A percentile compares a stretch with the other conserved stretches of the same genome.
phyloP scores from a whole-genome alignment of 2,888 invertebrate species.

The Thymelicus sylvestris region DNA sequence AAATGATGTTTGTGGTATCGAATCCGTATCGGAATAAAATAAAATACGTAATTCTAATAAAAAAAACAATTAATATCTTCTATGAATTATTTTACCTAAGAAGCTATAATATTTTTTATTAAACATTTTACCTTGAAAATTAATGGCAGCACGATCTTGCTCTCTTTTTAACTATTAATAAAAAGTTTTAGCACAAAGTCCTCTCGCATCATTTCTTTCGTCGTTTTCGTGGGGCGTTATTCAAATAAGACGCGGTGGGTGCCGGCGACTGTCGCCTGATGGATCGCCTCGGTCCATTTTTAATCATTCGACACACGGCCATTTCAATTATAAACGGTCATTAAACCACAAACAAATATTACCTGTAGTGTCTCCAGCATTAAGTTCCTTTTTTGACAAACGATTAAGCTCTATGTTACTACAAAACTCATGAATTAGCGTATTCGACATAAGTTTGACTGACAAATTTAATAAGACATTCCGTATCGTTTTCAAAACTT shows the following conservation, averaged over 20 bases:
- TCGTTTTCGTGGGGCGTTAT: constrained; percentile 54
- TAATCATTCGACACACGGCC: constrained; percentile 62
- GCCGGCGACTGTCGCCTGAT: constrained; percentile 73
- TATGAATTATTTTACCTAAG: no score
- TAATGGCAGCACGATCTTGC: no score
- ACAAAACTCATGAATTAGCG: constrained; percentile 43
- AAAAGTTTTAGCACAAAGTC: neutral
- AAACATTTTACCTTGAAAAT: no score
- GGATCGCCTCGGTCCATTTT: constrained; percentile 76
- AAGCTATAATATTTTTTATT: no score
- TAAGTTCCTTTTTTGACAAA: neutral
- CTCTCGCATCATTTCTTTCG: neutral
- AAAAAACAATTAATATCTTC: no score
- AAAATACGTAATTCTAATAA: no score
- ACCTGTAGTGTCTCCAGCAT: neutral
- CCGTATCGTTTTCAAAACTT: constrained; percentile 47
- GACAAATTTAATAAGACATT: constrained; percentile 54
- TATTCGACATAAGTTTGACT: constrained; percentile 59
- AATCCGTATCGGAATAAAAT: no score
- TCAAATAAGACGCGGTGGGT: constrained; percentile 74
- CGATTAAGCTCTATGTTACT: constrained; percentile 2
- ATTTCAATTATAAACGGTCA: constrained; percentile 42
- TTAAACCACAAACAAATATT: constrained; percentile 37
- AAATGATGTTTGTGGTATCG: no score
- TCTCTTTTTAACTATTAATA: no score